Conservation (phyloP, 2,888 invertebrate species). For the Orgyia antiqua region DNA sequence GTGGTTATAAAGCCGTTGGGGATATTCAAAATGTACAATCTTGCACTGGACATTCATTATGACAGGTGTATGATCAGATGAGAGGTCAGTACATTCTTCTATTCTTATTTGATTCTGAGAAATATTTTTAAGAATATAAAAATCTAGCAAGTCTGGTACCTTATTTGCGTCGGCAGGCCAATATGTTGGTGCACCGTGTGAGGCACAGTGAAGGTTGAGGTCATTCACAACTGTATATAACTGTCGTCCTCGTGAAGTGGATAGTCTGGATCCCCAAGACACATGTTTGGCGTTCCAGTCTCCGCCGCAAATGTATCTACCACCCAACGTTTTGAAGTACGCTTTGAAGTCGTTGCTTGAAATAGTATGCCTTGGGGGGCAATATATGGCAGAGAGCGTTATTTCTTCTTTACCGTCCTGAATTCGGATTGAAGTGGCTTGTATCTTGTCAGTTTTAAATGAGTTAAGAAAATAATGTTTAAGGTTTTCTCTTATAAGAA, state of each 20-base stretch:
- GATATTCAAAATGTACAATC: not conserved
- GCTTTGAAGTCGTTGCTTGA: not conserved
- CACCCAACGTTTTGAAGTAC: not conserved
- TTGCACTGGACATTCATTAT: not conserved
- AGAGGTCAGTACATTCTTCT: not conserved
- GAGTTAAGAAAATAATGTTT: not conserved
- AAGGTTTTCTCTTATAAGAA: not conserved
- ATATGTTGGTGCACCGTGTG: no score
- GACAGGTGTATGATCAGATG: not conserved
- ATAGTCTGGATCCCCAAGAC: not conserved
- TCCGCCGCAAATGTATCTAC: conserved; percentile 1
- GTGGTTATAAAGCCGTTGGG: not conserved
- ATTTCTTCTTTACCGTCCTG: not conserved
- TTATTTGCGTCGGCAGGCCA: no score
- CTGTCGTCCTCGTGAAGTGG: not conserved
- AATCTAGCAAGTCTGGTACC: conserved; percentile 1
- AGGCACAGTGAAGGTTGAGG: not conserved
- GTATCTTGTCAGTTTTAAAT: not conserved
- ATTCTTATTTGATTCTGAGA: not conserved
- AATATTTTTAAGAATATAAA: not conserved
- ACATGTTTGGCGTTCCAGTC: conserved; percentile 4
- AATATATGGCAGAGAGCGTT: conserved; percentile 3
- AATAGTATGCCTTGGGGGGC: conserved; percentile 1
- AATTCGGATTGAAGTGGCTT: not conserved
- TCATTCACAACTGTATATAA: not conserved